Conservation (phyloP, 2,113 vertebrate genomes). For the Galbula dea region DNA sequence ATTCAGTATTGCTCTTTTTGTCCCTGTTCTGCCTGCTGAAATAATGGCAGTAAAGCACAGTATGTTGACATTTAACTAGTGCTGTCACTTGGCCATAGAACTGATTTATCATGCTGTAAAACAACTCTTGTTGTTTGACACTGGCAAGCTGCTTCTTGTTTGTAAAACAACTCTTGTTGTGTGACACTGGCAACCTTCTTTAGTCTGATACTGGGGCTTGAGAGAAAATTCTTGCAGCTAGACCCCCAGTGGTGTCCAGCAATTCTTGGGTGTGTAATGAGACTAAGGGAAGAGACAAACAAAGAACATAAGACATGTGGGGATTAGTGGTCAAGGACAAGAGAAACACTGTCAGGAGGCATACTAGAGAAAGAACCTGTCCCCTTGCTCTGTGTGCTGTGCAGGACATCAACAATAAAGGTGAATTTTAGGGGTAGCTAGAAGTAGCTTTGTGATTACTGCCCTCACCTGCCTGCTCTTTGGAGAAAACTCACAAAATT, state of each 20-base stretch:
- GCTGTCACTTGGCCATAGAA: neutral
- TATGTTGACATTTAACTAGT: neutral
- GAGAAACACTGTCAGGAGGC: neutral
- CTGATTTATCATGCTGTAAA: neutral
- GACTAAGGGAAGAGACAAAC: neutral
- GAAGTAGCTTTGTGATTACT: neutral
- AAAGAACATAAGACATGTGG: neutral
- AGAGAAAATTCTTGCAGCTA: neutral
- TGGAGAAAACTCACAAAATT: neutral
- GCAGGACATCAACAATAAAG: neutral
- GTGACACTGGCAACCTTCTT: neutral
- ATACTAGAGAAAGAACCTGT: neutral
- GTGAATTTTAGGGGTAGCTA: neutral
- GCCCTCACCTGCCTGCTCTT: neutral
- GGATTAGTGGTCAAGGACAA: neutral
- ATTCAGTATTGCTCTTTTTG: neutral
- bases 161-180: neutral
- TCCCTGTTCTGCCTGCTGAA: neutral
- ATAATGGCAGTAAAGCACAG: neutral
- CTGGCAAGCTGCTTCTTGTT: no score
- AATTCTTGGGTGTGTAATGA: neutral
- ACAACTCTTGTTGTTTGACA: neutral
- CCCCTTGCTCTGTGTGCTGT: neutral
- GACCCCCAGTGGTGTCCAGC: neutral
- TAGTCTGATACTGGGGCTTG: fast-evolving